A percentile compares a stretch with the other conserved stretches of the same genome.
Evolutionary conservation across 2,797 vertebrate species (phyloP).

Genomic region (Xenopus petersii): DNA sequence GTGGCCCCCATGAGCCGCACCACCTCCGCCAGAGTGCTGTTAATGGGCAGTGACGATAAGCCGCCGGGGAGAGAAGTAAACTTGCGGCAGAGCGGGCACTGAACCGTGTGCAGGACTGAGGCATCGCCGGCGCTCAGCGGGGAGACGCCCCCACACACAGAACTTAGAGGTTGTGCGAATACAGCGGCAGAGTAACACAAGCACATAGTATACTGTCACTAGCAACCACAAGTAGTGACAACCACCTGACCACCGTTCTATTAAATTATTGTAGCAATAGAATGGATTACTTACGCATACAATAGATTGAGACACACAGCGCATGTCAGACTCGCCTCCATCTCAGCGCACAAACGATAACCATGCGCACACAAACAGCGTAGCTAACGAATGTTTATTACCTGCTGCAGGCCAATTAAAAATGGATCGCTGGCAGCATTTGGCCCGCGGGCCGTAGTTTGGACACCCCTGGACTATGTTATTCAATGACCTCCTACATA

Average conservation of each 20-base stretch:
- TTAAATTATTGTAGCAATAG: no score
- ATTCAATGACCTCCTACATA: no score
- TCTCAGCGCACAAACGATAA: conserved; percentile 8
- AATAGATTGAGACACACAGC: conserved; percentile 62
- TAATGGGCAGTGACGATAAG: conserved; percentile 53
- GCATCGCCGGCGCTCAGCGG: conserved; percentile 20
- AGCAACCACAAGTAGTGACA: no score
- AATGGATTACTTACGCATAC: conserved; percentile 43
- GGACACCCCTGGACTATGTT: no score
- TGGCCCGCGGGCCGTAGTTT: no score
- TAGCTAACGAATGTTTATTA: no score
- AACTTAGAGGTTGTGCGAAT: conserved; percentile 64
- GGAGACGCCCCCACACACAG: conserved; percentile 51
- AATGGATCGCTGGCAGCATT: no score
- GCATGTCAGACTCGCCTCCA: conserved; percentile 64
- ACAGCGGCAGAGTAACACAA: conserved; percentile 57
- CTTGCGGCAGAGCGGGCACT: conserved; percentile 54
- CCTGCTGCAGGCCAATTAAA: no score
- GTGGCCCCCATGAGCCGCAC: conserved; percentile 52
- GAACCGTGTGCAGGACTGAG: not conserved
- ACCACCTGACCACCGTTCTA: no score
- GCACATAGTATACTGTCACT: no score
- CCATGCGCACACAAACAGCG: no score
- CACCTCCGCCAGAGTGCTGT: conserved; percentile 61
- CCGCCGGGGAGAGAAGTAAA: conserved; percentile 54